phyloP scores from a whole-genome alignment of 2,888 invertebrate species.

The Prosapia bicincta region DNA sequence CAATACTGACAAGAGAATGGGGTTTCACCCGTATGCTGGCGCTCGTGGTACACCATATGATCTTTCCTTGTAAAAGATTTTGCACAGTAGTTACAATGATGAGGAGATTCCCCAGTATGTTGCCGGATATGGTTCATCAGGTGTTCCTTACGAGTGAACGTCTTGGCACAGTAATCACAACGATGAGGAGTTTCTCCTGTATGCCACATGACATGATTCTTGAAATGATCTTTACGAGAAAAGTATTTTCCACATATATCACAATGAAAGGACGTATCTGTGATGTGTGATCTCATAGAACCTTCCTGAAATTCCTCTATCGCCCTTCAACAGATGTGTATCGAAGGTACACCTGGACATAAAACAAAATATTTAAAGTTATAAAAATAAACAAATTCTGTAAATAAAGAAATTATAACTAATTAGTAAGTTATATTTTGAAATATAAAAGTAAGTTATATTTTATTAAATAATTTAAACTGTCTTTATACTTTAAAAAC shows the following conservation, averaged over 20 bases:
- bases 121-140: constrained; percentile 68
- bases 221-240: constrained; percentile 81
- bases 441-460: too few species aligned
- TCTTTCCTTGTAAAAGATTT: constrained; percentile 85
- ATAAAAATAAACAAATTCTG: too few species aligned
- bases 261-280: constrained; percentile 53
- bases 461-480: too few species aligned
- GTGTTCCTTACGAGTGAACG: constrained; percentile 74
- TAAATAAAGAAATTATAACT: too few species aligned
- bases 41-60: constrained; percentile 80
- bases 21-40: constrained; percentile 73
- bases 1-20: constrained; percentile 79
- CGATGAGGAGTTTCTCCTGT: constrained; percentile 71
- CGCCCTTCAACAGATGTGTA: constrained; percentile 25
- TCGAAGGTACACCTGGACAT: constrained; percentile 21
- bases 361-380: neutral
- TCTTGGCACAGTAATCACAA: constrained; percentile 75
- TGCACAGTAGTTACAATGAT: constrained; percentile 75
- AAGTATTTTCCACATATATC: constrained; percentile 83
- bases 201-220: constrained; percentile 79
- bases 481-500: too few species aligned
- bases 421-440: too few species aligned
- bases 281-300: constrained; percentile 17
- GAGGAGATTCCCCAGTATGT: constrained; percentile 53
- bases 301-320: neutral